A percentile compares a stretch with the other conserved stretches of the same genome.
Conservation (phyloP, 2,888 invertebrate genomes). For the Aethes cnicana region DNA sequence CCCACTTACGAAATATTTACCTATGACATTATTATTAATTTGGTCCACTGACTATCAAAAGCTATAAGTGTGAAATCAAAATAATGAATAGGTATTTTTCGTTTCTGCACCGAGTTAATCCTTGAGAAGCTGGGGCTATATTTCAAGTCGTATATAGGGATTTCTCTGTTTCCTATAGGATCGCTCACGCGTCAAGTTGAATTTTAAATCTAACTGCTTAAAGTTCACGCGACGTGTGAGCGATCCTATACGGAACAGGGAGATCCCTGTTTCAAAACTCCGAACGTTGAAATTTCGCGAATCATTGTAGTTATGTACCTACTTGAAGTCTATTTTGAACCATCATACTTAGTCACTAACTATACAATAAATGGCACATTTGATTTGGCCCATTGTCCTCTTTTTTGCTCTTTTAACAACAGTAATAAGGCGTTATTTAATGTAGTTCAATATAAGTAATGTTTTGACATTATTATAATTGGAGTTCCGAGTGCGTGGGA, state of each 20-base stretch:
- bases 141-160: no score
- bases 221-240: no score
- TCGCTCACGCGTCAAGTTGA: no score
- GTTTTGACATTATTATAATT: constrained; percentile 16
- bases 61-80: not conserved
- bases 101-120: no score
- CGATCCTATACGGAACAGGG: no score
- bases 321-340: not conserved
- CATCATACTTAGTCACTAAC: constrained; percentile 3
- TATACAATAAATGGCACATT: constrained; percentile 16
- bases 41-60: constrained; percentile 3
- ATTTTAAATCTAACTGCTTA: no score
- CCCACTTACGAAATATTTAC: constrained; percentile 4
- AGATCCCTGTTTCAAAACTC: no score
- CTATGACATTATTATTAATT: constrained; percentile 7
- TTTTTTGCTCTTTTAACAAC: constrained; percentile 2
- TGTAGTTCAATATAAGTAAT: constrained; percentile 9
- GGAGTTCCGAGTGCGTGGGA: not conserved
- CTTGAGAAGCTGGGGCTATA: no score
- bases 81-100: not conserved
- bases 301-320: no score
- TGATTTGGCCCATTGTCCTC: constrained; percentile 16
- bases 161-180: no score
- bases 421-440: constrained; percentile 16
- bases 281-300: no score